Percentiles rank a stretch among this genome's conserved stretches.
Evolutionary conservation across 2,113 vertebrate species (phyloP).

Genomic region (Zapornia atra): DNA sequence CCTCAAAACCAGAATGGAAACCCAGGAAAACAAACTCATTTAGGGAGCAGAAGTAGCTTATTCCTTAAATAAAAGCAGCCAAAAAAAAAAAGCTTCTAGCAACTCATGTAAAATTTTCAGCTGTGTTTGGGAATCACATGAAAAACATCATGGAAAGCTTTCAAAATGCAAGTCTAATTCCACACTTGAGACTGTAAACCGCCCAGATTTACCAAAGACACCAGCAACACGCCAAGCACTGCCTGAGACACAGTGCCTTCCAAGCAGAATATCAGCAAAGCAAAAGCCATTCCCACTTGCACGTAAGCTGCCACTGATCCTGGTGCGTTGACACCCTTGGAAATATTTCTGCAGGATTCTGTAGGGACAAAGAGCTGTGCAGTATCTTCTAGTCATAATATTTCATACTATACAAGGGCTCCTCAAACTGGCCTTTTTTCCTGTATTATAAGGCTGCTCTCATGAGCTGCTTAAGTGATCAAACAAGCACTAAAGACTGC

Average conservation of each 20-base stretch:
- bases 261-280: neutral
- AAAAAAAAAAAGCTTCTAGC: neutral
- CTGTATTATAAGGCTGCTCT: neutral
- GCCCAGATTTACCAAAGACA: neutral
- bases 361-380: neutral
- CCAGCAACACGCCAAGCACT: neutral
- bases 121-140: neutral
- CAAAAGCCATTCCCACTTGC: neutral
- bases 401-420: neutral
- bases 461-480: constrained; percentile 29
- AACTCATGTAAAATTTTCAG: neutral
- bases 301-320: neutral
- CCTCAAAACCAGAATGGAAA: neutral
- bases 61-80: neutral
- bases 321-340: rapidly evolving
- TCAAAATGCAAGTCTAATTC: neutral
- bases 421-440: constrained; percentile 10
- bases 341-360: neutral
- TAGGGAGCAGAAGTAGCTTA: neutral
- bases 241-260: neutral
- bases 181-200: neutral
- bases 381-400: neutral
- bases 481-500: constrained; percentile 40
- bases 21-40: neutral
- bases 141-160: neutral